Percentiles rank a stretch among this genome's conserved stretches.
These are phyloP conservation scores for Baryphthengus martii DNA, from an alignment of 2,113 vertebrate species.

Conservation along the genomic window DNA sequence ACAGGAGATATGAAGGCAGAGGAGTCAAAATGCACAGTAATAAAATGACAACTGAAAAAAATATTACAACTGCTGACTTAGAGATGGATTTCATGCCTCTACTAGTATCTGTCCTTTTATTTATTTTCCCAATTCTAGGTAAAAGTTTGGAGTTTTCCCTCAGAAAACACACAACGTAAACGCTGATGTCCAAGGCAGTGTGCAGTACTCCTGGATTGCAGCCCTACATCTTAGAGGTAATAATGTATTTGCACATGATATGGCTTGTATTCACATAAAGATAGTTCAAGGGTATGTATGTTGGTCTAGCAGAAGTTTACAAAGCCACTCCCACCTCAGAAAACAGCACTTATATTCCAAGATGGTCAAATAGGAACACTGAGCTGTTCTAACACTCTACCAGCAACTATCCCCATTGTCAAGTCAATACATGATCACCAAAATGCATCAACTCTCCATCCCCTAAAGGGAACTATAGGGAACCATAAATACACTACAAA, in stretches of 20 bases:
- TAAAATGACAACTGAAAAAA: neutral
- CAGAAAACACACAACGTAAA: neutral
- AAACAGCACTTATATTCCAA: neutral
- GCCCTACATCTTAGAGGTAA: neutral
- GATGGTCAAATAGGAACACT: accelerated
- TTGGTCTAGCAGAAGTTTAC: neutral
- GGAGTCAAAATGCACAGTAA: neutral
- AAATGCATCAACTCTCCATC: neutral
- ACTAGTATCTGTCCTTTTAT: neutral
- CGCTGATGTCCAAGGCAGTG: neutral
- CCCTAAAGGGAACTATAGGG: neutral
- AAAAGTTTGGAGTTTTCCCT: neutral
- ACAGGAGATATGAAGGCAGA: neutral
- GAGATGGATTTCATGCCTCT: neutral
- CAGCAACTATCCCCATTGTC: neutral
- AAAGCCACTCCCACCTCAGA: neutral
- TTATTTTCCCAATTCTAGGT: neutral
- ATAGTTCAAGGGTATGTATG: neutral
- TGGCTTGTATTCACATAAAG: neutral
- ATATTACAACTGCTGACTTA: neutral
- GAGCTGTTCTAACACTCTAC: neutral
- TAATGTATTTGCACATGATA: too few species aligned
- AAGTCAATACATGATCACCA: neutral
- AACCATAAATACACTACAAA: neutral
- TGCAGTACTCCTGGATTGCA: neutral